A percentile compares a stretch with the other conserved stretches of the same genome.
Conservation (phyloP, 2,888 invertebrate genomes). For the Odiellus spinosus region DNA sequence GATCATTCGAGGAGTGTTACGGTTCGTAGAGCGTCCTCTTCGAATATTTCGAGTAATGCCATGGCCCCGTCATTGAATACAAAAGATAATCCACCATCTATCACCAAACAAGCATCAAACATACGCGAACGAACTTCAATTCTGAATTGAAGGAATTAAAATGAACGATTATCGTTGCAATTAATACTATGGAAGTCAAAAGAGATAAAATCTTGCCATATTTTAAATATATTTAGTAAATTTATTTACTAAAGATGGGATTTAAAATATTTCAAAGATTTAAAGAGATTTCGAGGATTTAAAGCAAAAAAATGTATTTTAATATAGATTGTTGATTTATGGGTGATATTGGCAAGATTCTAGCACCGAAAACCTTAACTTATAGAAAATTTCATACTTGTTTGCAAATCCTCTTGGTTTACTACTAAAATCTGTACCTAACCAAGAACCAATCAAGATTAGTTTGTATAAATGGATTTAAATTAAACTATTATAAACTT, state of each 20-base stretch:
- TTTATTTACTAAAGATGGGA: background rate
- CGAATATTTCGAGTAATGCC: slow-evolving; percentile 62
- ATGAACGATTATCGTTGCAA: too few relatives aligned
- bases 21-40: slow-evolving; percentile 74
- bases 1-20: slow-evolving; percentile 31
- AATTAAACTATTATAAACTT: too few relatives aligned
- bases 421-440: slow-evolving; percentile 30
- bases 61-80: slow-evolving; percentile 86
- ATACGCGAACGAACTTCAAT: slow-evolving; percentile 74
- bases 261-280: too few relatives aligned
- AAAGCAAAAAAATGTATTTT: too few relatives aligned
- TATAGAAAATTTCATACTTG: slow-evolving; percentile 24
- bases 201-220: too few relatives aligned
- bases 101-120: slow-evolving; percentile 74
- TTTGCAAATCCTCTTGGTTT: slow-evolving; percentile 56
- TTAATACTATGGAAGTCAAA: too few relatives aligned
- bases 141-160: slow-evolving; percentile 26
- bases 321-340: too few relatives aligned
- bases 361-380: too few relatives aligned
- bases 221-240: background rate
- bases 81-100: slow-evolving; percentile 87
- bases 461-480: too few relatives aligned
- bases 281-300: too few relatives aligned
- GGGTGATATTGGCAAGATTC: too few relatives aligned
- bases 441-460: slow-evolving; percentile 13